Evolutionary conservation across 1,140 invertebrate species (phyloP).

Genomic region (Brachionus plicatilis): DNA sequence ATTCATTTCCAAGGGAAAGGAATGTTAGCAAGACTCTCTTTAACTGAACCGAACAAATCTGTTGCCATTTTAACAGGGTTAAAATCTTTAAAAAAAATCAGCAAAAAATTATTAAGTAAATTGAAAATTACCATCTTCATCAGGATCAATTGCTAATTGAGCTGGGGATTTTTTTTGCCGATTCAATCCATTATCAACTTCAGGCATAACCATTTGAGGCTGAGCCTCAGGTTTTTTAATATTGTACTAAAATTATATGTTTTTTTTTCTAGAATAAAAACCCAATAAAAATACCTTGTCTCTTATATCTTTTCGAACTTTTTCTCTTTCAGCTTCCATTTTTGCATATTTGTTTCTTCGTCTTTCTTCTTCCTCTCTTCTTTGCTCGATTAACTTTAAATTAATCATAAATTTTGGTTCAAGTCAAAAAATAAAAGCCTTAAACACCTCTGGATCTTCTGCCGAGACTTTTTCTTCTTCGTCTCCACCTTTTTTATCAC

Average conservation of each 20-base stretch:
- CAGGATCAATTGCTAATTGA: constrained; percentile 6
- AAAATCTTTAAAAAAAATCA: background rate
- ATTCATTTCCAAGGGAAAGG: constrained; percentile 33
- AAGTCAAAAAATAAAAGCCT: background rate
- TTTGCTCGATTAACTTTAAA: constrained; percentile 19
- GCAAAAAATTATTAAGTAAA: background rate
- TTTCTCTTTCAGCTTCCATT: constrained; percentile 40
- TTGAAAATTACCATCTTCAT: constrained; percentile 13
- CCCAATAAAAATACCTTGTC: background rate
- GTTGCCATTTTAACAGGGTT: constrained; percentile 40
- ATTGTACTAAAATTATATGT: background rate
- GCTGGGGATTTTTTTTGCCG: constrained; percentile 21
- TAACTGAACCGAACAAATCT: constrained; percentile 37
- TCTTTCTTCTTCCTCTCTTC: constrained; percentile 38
- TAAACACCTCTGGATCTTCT: constrained; percentile 38
- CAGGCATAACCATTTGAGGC: background rate
- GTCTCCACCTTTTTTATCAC: constrained; percentile 39
- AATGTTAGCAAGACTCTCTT: constrained; percentile 33
- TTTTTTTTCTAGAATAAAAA: background rate
- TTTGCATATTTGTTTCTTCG: constrained; percentile 38
- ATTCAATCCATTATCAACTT: constrained; percentile 21
- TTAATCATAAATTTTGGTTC: background rate
- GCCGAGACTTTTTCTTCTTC: constrained; percentile 14
- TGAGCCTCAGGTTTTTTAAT: constrained; percentile 31
- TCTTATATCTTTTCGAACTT: constrained; percentile 34